Evolutionary conservation across 2,113 vertebrate species (phyloP).

Genomic region (Campylomormyrus numenius): DNA sequence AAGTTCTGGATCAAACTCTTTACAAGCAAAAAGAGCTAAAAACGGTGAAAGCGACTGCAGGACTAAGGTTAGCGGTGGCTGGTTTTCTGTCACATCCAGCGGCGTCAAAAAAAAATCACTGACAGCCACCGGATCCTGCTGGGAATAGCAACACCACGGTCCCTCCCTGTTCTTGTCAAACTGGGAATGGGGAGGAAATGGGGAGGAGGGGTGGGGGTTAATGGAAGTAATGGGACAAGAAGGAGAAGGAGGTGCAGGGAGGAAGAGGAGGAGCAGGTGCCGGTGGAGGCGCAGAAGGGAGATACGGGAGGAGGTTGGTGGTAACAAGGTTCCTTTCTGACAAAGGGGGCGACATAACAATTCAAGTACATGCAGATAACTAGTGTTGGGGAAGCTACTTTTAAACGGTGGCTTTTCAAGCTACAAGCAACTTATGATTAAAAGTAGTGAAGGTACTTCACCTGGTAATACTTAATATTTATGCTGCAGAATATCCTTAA

Average conservation of each 20-base stretch:
- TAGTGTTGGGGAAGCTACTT: too few relatives aligned
- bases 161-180: background rate
- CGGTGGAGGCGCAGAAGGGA: background rate
- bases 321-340: background rate
- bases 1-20: background rate
- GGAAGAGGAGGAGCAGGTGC: conserved; percentile 20
- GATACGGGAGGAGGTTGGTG: background rate
- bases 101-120: background rate
- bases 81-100: background rate
- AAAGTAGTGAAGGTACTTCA: too few relatives aligned
- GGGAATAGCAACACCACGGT: conserved; percentile 3
- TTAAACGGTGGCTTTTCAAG: too few relatives aligned
- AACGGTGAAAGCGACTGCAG: background rate
- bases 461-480: too few relatives aligned
- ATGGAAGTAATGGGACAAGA: background rate
- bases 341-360: background rate
- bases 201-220: background rate
- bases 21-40: background rate
- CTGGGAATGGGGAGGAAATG: background rate
- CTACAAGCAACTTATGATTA: too few relatives aligned
- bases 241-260: background rate
- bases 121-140: background rate
- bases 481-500: too few relatives aligned
- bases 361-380: background rate
- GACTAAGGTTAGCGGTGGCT: background rate